These are phyloP conservation scores for Pristis pectinata DNA, from an alignment of 2,797 vertebrate genomes.

Conservation along the genomic window DNA sequence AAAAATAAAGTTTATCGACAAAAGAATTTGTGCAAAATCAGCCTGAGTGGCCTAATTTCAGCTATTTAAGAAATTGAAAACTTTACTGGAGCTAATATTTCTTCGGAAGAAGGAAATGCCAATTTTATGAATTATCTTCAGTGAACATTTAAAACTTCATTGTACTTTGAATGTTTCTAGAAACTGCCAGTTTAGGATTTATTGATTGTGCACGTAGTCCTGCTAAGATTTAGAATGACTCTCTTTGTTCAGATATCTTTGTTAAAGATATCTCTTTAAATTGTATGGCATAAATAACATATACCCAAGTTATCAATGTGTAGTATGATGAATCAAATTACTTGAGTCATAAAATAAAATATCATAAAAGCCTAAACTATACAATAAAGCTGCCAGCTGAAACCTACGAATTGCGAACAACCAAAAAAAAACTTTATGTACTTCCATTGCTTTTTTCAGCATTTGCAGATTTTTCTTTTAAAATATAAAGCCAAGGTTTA, in stretches of 20 bases:
- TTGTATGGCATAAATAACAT: not conserved
- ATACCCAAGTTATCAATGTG: not conserved
- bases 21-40: not conserved
- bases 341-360: not conserved
- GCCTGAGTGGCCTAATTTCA: not conserved
- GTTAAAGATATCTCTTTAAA: too few relatives aligned
- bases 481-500: not conserved
- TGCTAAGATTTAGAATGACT: not conserved
- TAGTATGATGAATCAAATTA: not conserved
- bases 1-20: not conserved
- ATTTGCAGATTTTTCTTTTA: not conserved
- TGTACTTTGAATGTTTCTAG: not conserved
- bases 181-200: not conserved
- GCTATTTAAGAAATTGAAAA: not conserved
- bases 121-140: not conserved
- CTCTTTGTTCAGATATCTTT: not conserved
- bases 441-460: not conserved
- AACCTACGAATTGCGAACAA: conserved; percentile 24
- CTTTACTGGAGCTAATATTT: not conserved
- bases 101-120: too few relatives aligned
- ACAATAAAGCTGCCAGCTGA: not conserved
- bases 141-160: not conserved
- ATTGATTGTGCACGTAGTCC: not conserved
- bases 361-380: not conserved
- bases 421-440: not conserved